Evolutionary conservation across 1,140 invertebrate species (phyloP).

Genomic region (Lerema accius): DNA sequence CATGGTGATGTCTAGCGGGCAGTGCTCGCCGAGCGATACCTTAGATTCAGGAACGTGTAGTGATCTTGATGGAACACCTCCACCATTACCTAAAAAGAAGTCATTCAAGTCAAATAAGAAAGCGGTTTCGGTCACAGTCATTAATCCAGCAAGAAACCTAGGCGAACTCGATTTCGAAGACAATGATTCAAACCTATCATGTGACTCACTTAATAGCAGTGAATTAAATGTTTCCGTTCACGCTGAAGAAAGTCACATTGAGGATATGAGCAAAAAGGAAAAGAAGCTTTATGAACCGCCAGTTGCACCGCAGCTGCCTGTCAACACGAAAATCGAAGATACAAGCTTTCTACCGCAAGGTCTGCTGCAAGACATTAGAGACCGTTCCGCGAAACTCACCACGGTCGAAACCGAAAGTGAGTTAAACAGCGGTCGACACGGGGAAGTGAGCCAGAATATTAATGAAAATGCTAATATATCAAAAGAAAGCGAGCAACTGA

Average conservation of each 20-base stretch:
- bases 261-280: slow-evolving; percentile 71
- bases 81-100: slow-evolving; percentile 87
- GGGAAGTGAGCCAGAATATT: slow-evolving; percentile 69
- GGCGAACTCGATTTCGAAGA: slow-evolving; percentile 86
- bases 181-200: slow-evolving; percentile 88
- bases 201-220: slow-evolving; percentile 87
- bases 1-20: slow-evolving; percentile 88
- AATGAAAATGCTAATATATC: slow-evolving; percentile 74
- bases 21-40: slow-evolving; percentile 90
- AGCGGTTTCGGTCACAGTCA: slow-evolving; percentile 73
- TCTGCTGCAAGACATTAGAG: slow-evolving; percentile 85
- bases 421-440: slow-evolving; percentile 49
- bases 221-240: slow-evolving; percentile 83
- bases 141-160: slow-evolving; percentile 81
- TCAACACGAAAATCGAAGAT: slow-evolving; percentile 69
- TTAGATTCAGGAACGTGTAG: slow-evolving; percentile 92
- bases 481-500: slow-evolving; percentile 76
- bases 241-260: slow-evolving; percentile 74
- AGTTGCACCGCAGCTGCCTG: slow-evolving; percentile 53
- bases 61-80: slow-evolving; percentile 89
- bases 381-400: slow-evolving; percentile 81
- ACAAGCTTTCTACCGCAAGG: slow-evolving; percentile 83
- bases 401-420: slow-evolving; percentile 74
- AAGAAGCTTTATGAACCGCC: slow-evolving; percentile 66
- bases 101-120: slow-evolving; percentile 78